Evolutionary conservation across 2,113 vertebrate genomes (phyloP), one percentile per base, ranked within the genome.

Genomic region (Cololabis saira): DNA sequence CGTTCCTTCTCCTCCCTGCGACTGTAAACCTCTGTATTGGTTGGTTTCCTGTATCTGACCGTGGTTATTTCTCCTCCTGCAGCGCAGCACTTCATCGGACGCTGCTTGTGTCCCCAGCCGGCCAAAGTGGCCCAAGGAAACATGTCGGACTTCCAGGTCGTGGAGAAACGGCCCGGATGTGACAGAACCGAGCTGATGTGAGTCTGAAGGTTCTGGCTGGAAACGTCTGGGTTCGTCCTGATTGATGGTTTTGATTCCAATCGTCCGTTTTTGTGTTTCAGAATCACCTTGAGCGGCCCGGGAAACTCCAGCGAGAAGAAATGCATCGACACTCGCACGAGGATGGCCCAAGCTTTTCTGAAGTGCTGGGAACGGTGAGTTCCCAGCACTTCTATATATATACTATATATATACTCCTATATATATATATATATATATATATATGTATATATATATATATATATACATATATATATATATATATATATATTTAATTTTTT

Each of bases 281-380:
- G 93, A 70, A 41, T 93, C 2, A 92, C 85, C 14, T 6, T 81
- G 40, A 57, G 16, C 30, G 54, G 6, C 0, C 0, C 43, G 0
- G 33, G 69, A 22, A 78, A 68, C 48, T 13, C 19, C 14, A 81
- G 62, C 0, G 1, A 48, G 0, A 3, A n/a, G n/a, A 0, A 51
- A 51, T 94, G 93, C 24, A 14, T 94, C 12, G 61, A 71, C 55
- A 65, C 84, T 1, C 41, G 37, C 0, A 64, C 65, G 1, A 55
- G 5, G 19, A 45, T 86, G 61, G 89, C 67, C 44, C 60, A 33
- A 21, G 52, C 47, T 8, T 81, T 91, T 22, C 3, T 83, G 11
- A 54, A 2, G 3, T 93, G 92, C 81, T 94, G 93, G 93, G 63
- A 84, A n/a, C 89, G 64, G 93, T 93, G 78, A 66, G 49, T 11